These are phyloP conservation scores for Tangara arthus DNA, from an alignment of 2,797 vertebrate genomes.

Conservation along the genomic window DNA sequence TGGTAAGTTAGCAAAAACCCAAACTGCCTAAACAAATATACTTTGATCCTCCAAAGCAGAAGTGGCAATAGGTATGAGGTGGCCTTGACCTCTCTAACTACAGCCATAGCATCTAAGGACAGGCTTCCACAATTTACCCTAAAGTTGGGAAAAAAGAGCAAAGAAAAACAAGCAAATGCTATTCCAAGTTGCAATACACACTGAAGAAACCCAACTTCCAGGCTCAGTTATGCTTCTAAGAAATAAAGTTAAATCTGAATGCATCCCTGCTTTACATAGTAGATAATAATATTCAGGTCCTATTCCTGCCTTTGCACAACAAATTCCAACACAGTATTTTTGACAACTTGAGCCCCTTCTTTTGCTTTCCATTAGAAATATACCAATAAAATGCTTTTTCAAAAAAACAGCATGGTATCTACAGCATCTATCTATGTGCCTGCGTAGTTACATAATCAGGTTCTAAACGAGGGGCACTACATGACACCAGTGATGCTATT, in stretches of 20 bases:
- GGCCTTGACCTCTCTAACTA: neutral
- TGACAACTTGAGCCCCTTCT: neutral
- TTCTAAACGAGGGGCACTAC: neutral
- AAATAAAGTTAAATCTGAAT: neutral
- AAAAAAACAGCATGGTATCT: neutral
- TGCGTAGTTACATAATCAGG: neutral
- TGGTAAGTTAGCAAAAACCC: neutral
- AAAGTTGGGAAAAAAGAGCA: neutral
- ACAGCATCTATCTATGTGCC: neutral
- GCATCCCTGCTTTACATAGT: fast-evolving
- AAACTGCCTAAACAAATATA: neutral
- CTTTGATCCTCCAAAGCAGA: neutral
- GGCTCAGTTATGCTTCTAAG: neutral
- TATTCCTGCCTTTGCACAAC: neutral
- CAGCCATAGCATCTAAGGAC: neutral
- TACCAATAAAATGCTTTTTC: neutral
- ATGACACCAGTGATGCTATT: neutral
- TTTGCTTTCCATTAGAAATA: neutral
- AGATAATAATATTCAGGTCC: neutral
- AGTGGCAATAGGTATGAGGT: neutral
- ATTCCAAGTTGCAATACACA: neutral
- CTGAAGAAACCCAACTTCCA: neutral
- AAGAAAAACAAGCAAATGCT: neutral
- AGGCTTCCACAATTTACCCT: neutral
- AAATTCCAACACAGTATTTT: neutral